These are phyloP conservation scores for Chrysolina oricalcia DNA, from an alignment of 2,888 invertebrate species.

Conservation along the genomic window DNA sequence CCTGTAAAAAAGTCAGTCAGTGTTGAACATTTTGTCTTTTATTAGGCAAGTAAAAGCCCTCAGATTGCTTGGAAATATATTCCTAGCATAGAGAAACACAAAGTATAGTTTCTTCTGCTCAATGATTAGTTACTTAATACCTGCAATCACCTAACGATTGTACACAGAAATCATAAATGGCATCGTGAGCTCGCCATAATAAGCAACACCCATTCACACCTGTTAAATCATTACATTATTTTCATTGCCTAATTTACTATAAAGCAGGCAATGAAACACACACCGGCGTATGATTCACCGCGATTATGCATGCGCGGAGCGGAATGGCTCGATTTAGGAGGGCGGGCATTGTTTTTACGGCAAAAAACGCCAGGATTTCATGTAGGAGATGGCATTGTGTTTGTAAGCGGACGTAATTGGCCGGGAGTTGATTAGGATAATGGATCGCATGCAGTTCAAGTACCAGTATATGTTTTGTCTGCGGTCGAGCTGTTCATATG, in stretches of 20 bases:
- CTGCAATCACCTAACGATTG: neutral
- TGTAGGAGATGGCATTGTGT: constrained; percentile 23
- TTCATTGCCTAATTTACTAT: constrained; percentile 32
- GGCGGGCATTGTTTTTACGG: constrained; percentile 8
- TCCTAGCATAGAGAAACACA: too few relatives aligned
- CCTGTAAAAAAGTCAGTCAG: too few relatives aligned
- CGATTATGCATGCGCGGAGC: neutral
- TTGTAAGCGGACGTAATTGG: constrained; percentile 1
- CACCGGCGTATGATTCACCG: constrained; percentile 27
- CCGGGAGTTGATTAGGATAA: constrained; percentile 8
- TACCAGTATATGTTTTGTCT: neutral
- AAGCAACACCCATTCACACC: constrained; percentile 56
- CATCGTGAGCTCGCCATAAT: constrained; percentile 34
- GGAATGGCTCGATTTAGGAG: constrained; percentile 8
- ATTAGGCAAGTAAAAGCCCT: too few relatives aligned
- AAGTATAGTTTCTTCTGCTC: neutral
- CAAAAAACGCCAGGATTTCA: neutral
- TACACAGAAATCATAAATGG: constrained; percentile 36
- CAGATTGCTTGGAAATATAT: too few relatives aligned
- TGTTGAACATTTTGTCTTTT: too few relatives aligned
- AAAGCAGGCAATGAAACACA: constrained; percentile 31
- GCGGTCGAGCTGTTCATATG: neutral
- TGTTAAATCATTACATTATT: constrained; percentile 46
- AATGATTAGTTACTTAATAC: neutral
- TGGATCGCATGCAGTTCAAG: neutral